A percentile compares a stretch with the other conserved stretches of the same genome.
Evolutionary conservation across 2,113 vertebrate species (phyloP).

Genomic region (Lutjanus erythropterus): DNA sequence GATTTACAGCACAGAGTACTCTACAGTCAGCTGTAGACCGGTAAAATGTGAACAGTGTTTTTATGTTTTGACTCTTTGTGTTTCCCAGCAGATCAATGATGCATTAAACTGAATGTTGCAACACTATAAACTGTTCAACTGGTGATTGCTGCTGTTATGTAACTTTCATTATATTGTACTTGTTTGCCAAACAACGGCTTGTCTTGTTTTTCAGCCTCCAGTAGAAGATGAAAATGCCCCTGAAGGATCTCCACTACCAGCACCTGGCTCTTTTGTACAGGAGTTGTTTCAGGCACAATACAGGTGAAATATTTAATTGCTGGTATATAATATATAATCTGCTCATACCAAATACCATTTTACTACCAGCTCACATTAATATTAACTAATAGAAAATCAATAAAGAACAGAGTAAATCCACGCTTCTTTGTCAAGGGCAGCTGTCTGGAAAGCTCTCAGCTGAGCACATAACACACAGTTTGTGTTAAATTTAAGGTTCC

Average conservation of each 20-base stretch:
- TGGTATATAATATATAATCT: background rate
- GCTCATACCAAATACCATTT: background rate
- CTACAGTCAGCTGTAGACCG: background rate
- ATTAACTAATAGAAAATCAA: background rate
- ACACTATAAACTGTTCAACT: background rate
- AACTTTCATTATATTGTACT: background rate
- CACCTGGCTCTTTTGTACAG: conserved; percentile 96
- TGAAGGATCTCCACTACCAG: conserved; percentile 92
- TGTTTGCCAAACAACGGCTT: background rate
- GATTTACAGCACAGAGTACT: background rate
- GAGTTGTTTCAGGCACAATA: conserved; percentile 99
- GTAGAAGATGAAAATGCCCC: conserved; percentile 88
- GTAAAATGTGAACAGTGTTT: background rate
- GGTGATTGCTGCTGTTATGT: background rate
- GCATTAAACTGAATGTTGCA: background rate
- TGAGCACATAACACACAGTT: background rate
- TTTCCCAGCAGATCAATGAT: background rate
- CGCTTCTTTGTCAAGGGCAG: background rate
- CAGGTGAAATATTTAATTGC: conserved; percentile 83
- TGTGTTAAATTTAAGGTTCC: background rate
- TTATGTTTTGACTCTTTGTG: background rate
- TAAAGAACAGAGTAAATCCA: too few relatives aligned
- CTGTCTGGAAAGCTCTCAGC: background rate
- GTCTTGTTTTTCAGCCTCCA: conserved; percentile 84
- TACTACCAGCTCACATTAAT: background rate